These are phyloP conservation scores for Brenthis ino DNA, from an alignment of 2,888 invertebrate genomes.

Conservation along the genomic window DNA sequence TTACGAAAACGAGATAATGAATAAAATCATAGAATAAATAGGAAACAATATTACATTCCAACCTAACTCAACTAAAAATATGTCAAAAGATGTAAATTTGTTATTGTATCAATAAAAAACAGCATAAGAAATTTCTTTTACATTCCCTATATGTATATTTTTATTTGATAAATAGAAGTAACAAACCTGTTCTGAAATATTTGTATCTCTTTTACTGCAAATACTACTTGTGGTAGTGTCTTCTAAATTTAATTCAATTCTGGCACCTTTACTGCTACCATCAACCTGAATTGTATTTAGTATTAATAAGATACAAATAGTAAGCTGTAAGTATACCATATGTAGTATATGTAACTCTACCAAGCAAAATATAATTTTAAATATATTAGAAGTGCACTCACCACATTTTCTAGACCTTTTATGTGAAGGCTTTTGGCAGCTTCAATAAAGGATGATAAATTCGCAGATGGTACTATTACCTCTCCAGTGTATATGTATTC, in stretches of 20 bases:
- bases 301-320: not conserved
- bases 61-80: too few species aligned
- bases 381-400: constrained; percentile 42
- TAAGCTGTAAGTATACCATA: too few species aligned
- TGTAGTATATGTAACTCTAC: not conserved
- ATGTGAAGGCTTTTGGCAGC: constrained; percentile 70
- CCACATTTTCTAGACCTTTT: constrained; percentile 67
- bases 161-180: not conserved
- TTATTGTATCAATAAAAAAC: too few species aligned
- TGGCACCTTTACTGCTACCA: constrained; percentile 19
- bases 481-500: constrained; percentile 75
- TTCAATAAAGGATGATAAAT: constrained; percentile 57
- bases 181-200: constrained; percentile 24
- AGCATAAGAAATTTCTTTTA: too few species aligned
- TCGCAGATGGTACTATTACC: constrained; percentile 58
- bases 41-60: too few species aligned
- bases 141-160: not conserved
- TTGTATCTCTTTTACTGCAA: constrained; percentile 19
- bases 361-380: not conserved
- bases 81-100: too few species aligned
- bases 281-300: constrained; percentile 20
- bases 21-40: too few species aligned
- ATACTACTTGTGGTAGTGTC: constrained; percentile 15
- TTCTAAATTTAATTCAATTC: constrained; percentile 12
- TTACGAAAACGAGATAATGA: too few species aligned